Percentiles rank a stretch among this genome's conserved stretches.
phyloP scores from a whole-genome alignment of 1,140 invertebrate species.

The Rhizoglyphus robini region DNA sequence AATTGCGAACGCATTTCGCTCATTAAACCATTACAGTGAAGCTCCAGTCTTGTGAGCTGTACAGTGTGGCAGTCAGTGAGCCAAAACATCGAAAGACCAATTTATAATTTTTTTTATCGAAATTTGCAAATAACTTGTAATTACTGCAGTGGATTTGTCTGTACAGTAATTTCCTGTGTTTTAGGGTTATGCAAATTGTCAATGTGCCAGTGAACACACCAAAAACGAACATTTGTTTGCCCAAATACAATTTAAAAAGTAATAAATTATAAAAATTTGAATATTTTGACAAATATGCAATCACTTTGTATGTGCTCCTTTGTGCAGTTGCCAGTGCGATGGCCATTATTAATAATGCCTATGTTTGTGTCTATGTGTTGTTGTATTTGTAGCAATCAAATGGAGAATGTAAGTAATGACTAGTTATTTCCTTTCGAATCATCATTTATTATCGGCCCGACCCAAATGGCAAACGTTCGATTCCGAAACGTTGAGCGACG shows the following conservation, averaged over 20 bases:
- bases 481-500: neutral
- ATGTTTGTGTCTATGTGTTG: neutral
- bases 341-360: neutral
- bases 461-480: neutral
- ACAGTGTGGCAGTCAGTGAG: too few species aligned
- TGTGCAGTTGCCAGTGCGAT: too few species aligned
- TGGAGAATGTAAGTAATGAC: constrained; percentile 9
- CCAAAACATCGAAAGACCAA: neutral
- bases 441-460: constrained; percentile 5
- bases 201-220: neutral
- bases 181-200: constrained; percentile 14
- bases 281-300: constrained; percentile 14
- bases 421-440: constrained; percentile 14
- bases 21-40: too few species aligned
- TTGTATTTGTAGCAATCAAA: neutral
- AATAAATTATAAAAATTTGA: constrained; percentile 12
- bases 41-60: too few species aligned
- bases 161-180: constrained; percentile 2
- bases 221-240: neutral
- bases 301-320: neutral
- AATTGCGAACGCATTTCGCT: too few species aligned
- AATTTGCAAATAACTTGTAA: constrained; percentile 15
- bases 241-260: constrained; percentile 9
- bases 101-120: constrained; percentile 7
- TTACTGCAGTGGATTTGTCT: neutral